phyloP scores from a whole-genome alignment of 64 coral and sea anemone species.

The Actinia equina region DNA sequence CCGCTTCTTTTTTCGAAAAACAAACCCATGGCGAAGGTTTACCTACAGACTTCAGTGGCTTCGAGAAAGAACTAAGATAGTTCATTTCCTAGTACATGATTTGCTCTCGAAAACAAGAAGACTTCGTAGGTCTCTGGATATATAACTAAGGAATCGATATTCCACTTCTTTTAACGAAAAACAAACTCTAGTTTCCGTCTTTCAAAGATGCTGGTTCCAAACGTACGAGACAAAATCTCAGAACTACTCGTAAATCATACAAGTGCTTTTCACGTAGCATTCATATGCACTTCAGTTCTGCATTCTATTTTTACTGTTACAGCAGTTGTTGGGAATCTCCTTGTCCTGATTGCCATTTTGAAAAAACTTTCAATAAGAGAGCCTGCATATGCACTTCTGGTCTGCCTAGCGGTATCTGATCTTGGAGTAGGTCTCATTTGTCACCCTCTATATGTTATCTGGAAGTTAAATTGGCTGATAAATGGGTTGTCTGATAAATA shows the following conservation, averaged over 20 bases:
- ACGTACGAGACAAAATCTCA: neutral
- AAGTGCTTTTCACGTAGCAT: neutral
- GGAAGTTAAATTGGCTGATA: conserved; percentile 24
- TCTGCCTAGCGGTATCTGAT: conserved; percentile 31
- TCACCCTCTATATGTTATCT: conserved; percentile 30
- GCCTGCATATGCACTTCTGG: conserved; percentile 16
- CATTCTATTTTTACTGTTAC: conserved; percentile 9
- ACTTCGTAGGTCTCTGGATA: no score
- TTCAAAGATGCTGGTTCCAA: neutral
- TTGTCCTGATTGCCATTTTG: conserved; percentile 34
- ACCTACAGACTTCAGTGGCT: no score
- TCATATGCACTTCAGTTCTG: neutral
- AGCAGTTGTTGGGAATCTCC: conserved; percentile 25
- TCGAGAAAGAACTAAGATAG: no score
- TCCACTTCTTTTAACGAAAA: no score
- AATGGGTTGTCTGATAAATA: neutral
- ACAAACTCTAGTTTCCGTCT: no score
- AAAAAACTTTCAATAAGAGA: neutral
- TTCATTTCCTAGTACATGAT: no score
- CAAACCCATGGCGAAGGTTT: no score
- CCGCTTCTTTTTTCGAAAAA: no score
- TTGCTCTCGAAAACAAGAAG: no score
- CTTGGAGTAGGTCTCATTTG: conserved; percentile 27
- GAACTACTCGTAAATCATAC: neutral
- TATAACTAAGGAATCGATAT: no score